Conservation (phyloP, 2,888 invertebrate genomes). For the Parnassius glacialis region DNA sequence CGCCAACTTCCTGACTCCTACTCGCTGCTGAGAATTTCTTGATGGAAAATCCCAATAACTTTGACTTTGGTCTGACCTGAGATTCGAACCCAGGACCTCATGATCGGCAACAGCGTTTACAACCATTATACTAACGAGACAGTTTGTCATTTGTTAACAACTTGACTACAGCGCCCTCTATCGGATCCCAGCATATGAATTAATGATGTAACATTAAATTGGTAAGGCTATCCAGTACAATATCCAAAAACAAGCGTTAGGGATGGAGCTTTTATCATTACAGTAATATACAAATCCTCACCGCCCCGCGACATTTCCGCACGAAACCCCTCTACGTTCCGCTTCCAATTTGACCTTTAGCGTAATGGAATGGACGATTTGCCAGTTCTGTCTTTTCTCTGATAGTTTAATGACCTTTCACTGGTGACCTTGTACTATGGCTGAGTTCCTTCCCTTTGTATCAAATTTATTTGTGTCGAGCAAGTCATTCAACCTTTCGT, state of each 20-base stretch:
- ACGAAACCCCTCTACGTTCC: slow-evolving; percentile 11
- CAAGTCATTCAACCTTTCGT: neutral
- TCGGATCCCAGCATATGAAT: too few species aligned
- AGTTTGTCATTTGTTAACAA: too few species aligned
- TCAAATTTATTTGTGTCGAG: neutral
- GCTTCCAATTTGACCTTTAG: slow-evolving; percentile 19
- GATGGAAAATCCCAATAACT: too few species aligned
- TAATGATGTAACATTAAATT: too few species aligned
- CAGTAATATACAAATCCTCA: slow-evolving; percentile 5
- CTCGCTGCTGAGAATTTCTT: too few species aligned
- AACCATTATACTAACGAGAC: too few species aligned
- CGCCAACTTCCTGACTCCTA: too few species aligned
- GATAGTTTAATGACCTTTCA: slow-evolving; percentile 19
- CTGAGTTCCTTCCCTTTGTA: slow-evolving; percentile 5
- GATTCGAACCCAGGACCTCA: too few species aligned
- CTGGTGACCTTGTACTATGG: slow-evolving; percentile 2
- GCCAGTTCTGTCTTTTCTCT: slow-evolving; percentile 10
- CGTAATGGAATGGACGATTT: slow-evolving; percentile 18
- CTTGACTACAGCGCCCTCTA: too few species aligned
- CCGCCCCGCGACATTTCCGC: slow-evolving; percentile 20
- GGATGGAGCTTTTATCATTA: slow-evolving; percentile 5
- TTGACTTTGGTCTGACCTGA: too few species aligned
- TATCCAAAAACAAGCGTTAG: neutral
- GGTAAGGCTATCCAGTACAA: neutral
- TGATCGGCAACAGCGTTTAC: too few species aligned